Evolutionary conservation across 1,140 invertebrate species (phyloP), one percentile per base, ranked within the genome.

Genomic region (Drosophila pseudoananassae): DNA sequence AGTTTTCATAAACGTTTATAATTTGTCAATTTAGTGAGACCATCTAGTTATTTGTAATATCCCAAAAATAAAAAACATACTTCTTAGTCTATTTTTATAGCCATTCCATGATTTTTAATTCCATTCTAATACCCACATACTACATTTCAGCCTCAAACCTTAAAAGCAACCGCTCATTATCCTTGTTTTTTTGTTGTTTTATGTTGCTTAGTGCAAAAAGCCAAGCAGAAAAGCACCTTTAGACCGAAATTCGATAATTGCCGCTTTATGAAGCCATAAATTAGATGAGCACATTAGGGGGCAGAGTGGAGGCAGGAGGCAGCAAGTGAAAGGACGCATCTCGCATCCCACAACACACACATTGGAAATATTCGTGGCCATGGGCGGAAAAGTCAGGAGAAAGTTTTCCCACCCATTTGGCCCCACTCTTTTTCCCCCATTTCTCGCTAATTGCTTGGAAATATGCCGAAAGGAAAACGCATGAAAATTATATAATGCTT

Each of bases 211-310:
- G 47, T 15, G 70, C 12, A 33, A 23, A 14, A n/a, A 12, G 10
- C 25, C 25, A 27, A 27, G 23, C 36, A 40, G 4, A 27, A 15
- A 27, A 53, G 20, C 57, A 14, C 12, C 49, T 49, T 47, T 31
- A 10, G 14, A 40, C 17, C 31, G 14, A 69, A 69, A 69, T 68
- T 69, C 63, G 63, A 69, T 69, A 69, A 69, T 60, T 61, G 68
- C 55, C 58, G 69, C 45, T 64, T 73, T 74, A 63, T 73, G 58
- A 74, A 74, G 69, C 51, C 71, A 74, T 73, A 73, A 74, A 73
- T 74, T 73, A 74, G 69, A 74, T 56, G 59, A 56, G 52, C 38
- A 64, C 46, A 57, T 72, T 70, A 58, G 20, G 25, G 17, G 15
- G 15, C n/a, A 17, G 27, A 2, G 12, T 5, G 0, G 1, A 12